Percentiles rank a stretch among this genome's conserved stretches.
Evolutionary conservation across 2,113 vertebrate species (phyloP).

Genomic region (Mobula hypostoma): DNA sequence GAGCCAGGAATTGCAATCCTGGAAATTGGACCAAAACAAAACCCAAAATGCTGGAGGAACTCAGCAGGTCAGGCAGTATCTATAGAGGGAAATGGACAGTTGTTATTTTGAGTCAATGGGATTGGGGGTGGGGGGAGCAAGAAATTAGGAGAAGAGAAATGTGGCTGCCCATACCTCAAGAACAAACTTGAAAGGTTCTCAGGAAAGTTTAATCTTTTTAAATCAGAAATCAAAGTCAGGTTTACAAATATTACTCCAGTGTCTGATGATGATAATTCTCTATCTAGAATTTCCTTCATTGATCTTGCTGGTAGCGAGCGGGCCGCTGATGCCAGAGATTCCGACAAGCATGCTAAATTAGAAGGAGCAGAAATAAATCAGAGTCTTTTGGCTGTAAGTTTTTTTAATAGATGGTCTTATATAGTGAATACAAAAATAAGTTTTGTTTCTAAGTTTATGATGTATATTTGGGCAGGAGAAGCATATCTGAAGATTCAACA

Average conservation of each 20-base stretch:
- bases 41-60: no score
- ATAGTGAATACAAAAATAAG: not conserved
- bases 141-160: no score
- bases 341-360: slow-evolving; percentile 76
- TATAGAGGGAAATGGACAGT: not conserved
- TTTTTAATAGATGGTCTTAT: not conserved
- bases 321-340: slow-evolving; percentile 75
- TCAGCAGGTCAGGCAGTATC: no score
- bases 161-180: not conserved
- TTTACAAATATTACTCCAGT: slow-evolving; percentile 42
- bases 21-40: no score
- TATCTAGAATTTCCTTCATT: slow-evolving; percentile 79
- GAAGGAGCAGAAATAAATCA: slow-evolving; percentile 92
- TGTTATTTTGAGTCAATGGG: no score
- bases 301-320: slow-evolving; percentile 89
- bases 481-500: not conserved
- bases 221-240: slow-evolving; percentile 43
- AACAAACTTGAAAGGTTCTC: not conserved
- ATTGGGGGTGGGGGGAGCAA: no score
- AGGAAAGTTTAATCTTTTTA: not conserved
- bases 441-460: not conserved
- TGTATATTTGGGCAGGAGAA: not conserved
- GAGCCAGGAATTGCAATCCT: no score
- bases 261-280: slow-evolving; percentile 45
- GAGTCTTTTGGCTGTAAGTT: slow-evolving; percentile 82